Conservation (phyloP, 2,888 invertebrate genomes). For the Pollenia angustigena region DNA sequence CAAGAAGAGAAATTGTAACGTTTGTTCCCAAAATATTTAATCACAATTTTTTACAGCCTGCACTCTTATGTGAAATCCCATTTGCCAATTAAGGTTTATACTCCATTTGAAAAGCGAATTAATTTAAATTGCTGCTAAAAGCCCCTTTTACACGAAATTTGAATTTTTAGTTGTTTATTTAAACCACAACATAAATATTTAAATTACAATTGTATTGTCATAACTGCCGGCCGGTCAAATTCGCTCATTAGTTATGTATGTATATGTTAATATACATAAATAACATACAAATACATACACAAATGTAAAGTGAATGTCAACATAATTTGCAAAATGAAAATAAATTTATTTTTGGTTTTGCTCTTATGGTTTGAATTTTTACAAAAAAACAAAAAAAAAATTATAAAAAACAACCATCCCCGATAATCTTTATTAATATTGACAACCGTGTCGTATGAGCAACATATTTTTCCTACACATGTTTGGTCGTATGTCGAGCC, state of each 20-base stretch:
- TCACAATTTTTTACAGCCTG: too few species aligned
- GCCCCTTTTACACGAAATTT: too few species aligned
- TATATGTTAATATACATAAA: neutral
- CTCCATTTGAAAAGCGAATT: too few species aligned
- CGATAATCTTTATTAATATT: slow-evolving; percentile 53
- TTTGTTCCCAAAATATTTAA: too few species aligned
- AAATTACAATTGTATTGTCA: neutral
- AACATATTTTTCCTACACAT: slow-evolving; percentile 38
- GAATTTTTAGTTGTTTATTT: slow-evolving; percentile 15
- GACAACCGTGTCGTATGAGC: slow-evolving; percentile 61
- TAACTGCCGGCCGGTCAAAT: slow-evolving; percentile 64
- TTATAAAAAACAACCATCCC: slow-evolving; percentile 10
- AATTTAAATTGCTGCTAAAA: too few species aligned
- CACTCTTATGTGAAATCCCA: too few species aligned
- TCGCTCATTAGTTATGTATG: neutral
- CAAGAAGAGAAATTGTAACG: too few species aligned
- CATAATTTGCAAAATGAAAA: slow-evolving; percentile 7
- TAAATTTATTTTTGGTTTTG: neutral
- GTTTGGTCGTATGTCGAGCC: neutral
- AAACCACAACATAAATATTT: slow-evolving; percentile 7
- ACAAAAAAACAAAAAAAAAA: neutral
- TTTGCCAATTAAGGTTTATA: too few species aligned
- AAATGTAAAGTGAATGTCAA: slow-evolving; percentile 40
- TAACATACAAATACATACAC: neutral
- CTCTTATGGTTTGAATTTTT: neutral